Evolutionary conservation across 2,888 invertebrate species (phyloP), one percentile per base, ranked within the genome.

Genomic region (Oscheius sp.): DNA sequence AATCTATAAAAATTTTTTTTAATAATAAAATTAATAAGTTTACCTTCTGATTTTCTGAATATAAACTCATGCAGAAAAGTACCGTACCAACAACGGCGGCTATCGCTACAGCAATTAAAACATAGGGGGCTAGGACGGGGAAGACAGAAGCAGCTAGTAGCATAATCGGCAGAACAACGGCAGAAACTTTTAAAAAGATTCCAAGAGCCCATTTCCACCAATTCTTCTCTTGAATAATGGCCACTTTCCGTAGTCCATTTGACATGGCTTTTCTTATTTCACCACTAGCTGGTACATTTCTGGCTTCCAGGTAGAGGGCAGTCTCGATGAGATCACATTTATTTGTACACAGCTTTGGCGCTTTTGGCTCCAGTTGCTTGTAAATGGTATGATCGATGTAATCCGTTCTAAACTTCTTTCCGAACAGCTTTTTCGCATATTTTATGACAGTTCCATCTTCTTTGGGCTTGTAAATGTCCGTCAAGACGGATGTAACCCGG

Each of bases 231-330:
- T 71, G 1, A 18, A 71, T 13, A n/a, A 18, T 43, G 45, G 49
- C 71, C 16, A 71, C 59, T 2, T 49, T 35, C 21, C 71, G 43
- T 61, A 71, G 2, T 27, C 61, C 61, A 12, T 71, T 71, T 0
- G 61, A 41, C 0, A 46, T 25, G 1, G 27, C 49, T 21, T 23
- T 43, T 13, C 46, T 5, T 0, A 43, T 46, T 13, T 71, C 71
- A 9, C n/a, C 27, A 9, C 61, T 25, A 0, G 55, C 41, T 45
- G 59, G 59, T 7, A 52, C 59, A 25, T 61, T 41, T 46, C 35
- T 61, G 25, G 43, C 52, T 0, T 61, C 35, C n/a, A 71, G 23
- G 41, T 69, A 69, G 29, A 1, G 1, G 7, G 9, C 0, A 56
- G 56, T 69, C 1, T 59, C 1, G n/a, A 27, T 29, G 13, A 55